These are phyloP conservation scores for Volucella inflata DNA, from an alignment of 2,888 invertebrate genomes.

Conservation along the genomic window DNA sequence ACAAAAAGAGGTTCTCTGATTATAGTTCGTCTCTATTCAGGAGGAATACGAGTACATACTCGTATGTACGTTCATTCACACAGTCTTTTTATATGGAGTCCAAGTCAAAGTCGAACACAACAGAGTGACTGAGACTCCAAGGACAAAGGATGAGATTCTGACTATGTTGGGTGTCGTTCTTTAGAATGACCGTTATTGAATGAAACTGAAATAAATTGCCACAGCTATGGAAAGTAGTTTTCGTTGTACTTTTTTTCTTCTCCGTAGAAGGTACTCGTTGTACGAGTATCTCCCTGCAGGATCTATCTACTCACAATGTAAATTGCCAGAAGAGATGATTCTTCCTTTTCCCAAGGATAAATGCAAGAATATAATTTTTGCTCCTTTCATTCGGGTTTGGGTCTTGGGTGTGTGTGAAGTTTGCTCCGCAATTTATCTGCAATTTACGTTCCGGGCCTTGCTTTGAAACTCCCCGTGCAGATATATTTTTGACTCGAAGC, in stretches of 20 bases:
- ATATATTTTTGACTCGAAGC: constrained; percentile 18
- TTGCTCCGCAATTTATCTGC: constrained; percentile 62
- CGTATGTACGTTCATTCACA: constrained; percentile 32
- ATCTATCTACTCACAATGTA: constrained; percentile 57
- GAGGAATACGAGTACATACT: neutral
- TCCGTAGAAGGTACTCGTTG: constrained; percentile 3
- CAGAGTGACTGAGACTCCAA: constrained; percentile 37
- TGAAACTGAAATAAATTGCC: constrained; percentile 73
- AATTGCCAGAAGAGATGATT: constrained; percentile 52
- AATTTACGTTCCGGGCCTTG: constrained; percentile 55
- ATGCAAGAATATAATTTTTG: constrained; percentile 62
- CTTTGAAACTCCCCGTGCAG: neutral
- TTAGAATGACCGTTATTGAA: constrained; percentile 63
- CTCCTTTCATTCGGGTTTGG: neutral
- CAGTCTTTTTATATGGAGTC: neutral
- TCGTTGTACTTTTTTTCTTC: constrained; percentile 48
- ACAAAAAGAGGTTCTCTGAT: constrained; percentile 18
- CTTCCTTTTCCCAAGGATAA: constrained; percentile 46
- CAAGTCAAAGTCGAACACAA: neutral
- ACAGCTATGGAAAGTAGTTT: constrained; percentile 56
- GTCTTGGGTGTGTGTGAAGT: constrained; percentile 31
- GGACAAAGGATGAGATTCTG: constrained; percentile 54
- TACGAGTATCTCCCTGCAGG: constrained; percentile 9
- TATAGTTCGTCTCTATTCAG: constrained; percentile 24
- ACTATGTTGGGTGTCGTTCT: neutral